These are phyloP conservation scores for Thaumetopoea pityocampa DNA, from an alignment of 1,140 invertebrate species.

Conservation along the genomic window DNA sequence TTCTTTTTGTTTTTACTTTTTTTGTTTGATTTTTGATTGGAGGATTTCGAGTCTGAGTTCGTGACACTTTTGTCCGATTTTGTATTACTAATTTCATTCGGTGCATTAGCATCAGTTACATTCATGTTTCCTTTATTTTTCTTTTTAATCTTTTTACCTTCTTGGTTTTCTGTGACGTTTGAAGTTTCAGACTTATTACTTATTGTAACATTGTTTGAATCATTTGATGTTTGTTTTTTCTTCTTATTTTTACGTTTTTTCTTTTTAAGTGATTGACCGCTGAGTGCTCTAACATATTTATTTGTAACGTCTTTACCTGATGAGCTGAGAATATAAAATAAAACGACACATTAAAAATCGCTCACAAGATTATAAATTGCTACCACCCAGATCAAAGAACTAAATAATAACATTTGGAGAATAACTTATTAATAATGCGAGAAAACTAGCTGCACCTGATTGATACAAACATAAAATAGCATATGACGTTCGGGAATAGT, in stretches of 20 bases:
- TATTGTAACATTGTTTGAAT: not conserved
- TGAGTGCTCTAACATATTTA: not conserved
- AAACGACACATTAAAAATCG: too few species aligned
- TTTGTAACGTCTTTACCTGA: conserved; percentile 6
- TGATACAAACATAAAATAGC: too few species aligned
- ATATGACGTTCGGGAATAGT: too few species aligned
- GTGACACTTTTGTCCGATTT: too few species aligned
- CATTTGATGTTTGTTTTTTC: conserved; percentile 4
- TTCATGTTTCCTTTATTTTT: conserved; percentile 11
- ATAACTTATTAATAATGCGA: not conserved
- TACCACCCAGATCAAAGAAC: too few species aligned
- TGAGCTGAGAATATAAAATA: too few species aligned
- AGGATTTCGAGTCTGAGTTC: too few species aligned
- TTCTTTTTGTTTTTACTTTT: conserved; percentile 28
- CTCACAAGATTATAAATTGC: too few species aligned
- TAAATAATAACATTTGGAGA: conserved; percentile 5
- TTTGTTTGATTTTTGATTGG: conserved; percentile 37
- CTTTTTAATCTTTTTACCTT: conserved; percentile 17
- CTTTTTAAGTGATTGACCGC: conserved; percentile 19
- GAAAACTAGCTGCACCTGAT: too few species aligned
- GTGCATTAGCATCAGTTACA: conserved; percentile 6
- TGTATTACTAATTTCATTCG: too few species aligned
- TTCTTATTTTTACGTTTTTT: conserved; percentile 16
- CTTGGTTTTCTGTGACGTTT: too few species aligned
- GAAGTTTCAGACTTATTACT: not conserved